Conservation (phyloP, 1,140 invertebrate species). For the Ceratina australensis region DNA sequence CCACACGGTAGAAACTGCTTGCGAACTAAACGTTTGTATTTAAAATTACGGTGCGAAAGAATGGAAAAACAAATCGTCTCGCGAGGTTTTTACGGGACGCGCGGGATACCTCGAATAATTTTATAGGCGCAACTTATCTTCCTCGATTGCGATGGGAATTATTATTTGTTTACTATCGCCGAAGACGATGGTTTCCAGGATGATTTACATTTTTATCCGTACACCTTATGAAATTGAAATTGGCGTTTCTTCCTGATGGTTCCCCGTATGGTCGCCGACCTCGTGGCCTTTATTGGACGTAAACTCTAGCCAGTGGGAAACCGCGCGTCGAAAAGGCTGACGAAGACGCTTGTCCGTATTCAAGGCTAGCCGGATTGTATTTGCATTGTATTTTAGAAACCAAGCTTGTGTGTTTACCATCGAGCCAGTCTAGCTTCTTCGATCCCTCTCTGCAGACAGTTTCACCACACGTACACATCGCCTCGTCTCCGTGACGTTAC, state of each 20-base stretch:
- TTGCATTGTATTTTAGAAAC: conserved; percentile 69
- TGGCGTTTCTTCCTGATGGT: background rate
- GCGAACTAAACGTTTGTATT: background rate
- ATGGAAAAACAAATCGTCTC: too few species aligned
- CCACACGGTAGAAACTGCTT: background rate
- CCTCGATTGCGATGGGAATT: background rate
- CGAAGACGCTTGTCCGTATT: conserved; percentile 29
- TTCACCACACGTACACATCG: conserved; percentile 22
- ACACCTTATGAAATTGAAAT: background rate
- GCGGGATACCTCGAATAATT: too few species aligned
- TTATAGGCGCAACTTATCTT: too few species aligned
- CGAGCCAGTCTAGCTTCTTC: conserved; percentile 22
- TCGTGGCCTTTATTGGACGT: background rate
- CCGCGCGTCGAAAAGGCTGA: conserved; percentile 6
- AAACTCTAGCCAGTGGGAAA: background rate
- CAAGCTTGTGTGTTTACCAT: conserved; percentile 31
- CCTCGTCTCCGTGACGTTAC: too few species aligned
- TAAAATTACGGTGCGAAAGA: too few species aligned
- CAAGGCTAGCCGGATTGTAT: conserved; percentile 65
- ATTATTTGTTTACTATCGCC: background rate
- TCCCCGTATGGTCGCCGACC: background rate
- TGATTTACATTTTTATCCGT: background rate
- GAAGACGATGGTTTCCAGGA: too few species aligned
- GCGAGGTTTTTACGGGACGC: too few species aligned
- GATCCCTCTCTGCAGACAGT: conserved; percentile 21